Base-by-base conservation (phyloP, 2,888 invertebrate genomes). In the Synergus gifuensis region DNA sequence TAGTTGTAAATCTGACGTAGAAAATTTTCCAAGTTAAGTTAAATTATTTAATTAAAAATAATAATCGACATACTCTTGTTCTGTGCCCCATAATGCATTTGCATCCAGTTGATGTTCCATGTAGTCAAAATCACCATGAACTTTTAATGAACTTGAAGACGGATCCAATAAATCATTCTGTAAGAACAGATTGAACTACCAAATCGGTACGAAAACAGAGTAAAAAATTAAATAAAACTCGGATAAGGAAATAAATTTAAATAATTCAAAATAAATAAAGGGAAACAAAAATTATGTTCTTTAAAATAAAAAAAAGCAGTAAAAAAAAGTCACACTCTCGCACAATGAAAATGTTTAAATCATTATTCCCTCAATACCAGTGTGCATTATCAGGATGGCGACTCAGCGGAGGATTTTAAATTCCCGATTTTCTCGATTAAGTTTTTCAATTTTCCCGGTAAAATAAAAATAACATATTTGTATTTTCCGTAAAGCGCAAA, bases 1-100 rank as follows among this genome's bases (percentile, higher is more conserved):
- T 76, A 40, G 22, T 77, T 63, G 1, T 7, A 79, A 66, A 3
- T 18, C 28, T 1, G 7, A 44, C 44, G 40, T 49, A 11, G 16
- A 67, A 73, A 62, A 46, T 36, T 40, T 58, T 60, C 28, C 40
- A 76, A 66, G 73, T 69, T 69, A 60, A 76, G 54, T 54, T 18
- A 63, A 22, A 42, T 18, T 18, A 18, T 73, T 78, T 79, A 49
- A 5, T 9, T 28, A 58, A 42, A 78, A 62, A 67, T 12, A 54
- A 79, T 60, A 63, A 79, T 54, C 77, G n/a, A 89, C 92, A 91
- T 88, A 93, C 93, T 92, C 92, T 86, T 90, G 89, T 85, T 93
- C 92, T 42, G 86, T 87, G 78, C 86, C 90, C 91, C 90, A 90
- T n/a, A 88, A 76, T 60, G 84, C 85, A 78, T 85, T 86, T 28